Evolutionary conservation across 1,140 invertebrate genomes (phyloP).

Genomic region (Pseudomyrmex concolor): DNA sequence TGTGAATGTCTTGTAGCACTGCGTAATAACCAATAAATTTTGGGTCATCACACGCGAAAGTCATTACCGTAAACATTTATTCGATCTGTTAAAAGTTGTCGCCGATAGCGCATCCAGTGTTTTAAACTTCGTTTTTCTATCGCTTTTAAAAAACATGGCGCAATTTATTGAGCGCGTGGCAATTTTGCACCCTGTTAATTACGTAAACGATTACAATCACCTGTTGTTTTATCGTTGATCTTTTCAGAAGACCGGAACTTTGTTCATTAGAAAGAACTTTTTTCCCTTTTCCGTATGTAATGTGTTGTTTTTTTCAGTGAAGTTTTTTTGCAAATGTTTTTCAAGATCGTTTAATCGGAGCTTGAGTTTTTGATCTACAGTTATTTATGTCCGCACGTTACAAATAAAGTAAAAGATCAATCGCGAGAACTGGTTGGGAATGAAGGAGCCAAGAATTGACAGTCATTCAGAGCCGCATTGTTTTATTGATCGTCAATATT

Average conservation of each 20-base stretch:
- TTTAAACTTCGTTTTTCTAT: not conserved
- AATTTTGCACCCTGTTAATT: slow-evolving; percentile 6
- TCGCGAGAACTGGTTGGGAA: slow-evolving; percentile 6
- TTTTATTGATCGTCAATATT: slow-evolving; percentile 10
- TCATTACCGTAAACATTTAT: slow-evolving; percentile 19
- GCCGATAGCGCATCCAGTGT: not conserved
- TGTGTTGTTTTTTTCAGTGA: not conserved
- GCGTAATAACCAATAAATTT: slow-evolving; percentile 12
- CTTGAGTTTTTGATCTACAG: not conserved
- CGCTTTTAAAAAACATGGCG: slow-evolving; percentile 3
- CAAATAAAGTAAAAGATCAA: slow-evolving; percentile 10
- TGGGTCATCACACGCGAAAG: not conserved
- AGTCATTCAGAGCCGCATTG: slow-evolving; percentile 11
- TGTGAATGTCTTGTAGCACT: not conserved
- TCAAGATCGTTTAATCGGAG: not conserved
- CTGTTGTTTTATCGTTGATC: slow-evolving; percentile 4
- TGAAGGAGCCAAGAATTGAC: slow-evolving; percentile 26
- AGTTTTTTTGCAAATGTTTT: not conserved
- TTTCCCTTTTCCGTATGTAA: slow-evolving; percentile 1
- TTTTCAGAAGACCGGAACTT: not conserved
- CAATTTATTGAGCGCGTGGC: not conserved
- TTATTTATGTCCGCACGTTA: not conserved
- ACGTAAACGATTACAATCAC: not conserved
- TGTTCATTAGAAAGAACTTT: not conserved
- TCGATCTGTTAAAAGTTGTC: not conserved